Conservation (phyloP, 2,888 invertebrate species). For the Nematopogon swammerdamellus region DNA sequence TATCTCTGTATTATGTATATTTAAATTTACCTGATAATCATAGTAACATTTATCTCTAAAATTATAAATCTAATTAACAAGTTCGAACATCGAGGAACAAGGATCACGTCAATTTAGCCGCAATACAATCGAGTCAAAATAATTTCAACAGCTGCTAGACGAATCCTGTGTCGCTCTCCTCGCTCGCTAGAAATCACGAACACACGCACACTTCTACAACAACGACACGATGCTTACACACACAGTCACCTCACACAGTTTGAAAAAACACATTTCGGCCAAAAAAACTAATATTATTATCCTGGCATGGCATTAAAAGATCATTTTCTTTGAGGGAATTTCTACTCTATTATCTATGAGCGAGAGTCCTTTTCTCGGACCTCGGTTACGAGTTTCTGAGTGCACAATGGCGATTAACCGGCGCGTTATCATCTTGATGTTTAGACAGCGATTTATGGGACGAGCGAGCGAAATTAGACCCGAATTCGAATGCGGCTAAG, state of each 20-base stretch:
- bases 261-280: constrained; percentile 19
- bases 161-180: constrained; percentile 16
- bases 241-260: constrained; percentile 29
- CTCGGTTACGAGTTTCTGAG: background rate
- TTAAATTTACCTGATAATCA: too few relatives aligned
- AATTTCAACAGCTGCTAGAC: constrained; percentile 53
- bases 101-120: constrained; percentile 25
- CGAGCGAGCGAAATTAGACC: background rate
- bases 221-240: constrained; percentile 44
- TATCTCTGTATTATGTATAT: too few relatives aligned
- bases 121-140: constrained; percentile 30
- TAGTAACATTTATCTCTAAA: too few relatives aligned
- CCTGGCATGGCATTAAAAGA: constrained; percentile 19
- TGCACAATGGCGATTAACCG: background rate
- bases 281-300: constrained; percentile 53
- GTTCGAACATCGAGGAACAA: too few relatives aligned
- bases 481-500: background rate
- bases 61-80: too few relatives aligned
- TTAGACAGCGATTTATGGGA: background rate
- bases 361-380: background rate
- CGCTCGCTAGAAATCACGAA: constrained; percentile 15
- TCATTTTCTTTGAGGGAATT: background rate
- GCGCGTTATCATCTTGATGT: background rate
- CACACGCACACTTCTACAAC: constrained; percentile 21
- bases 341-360: background rate